A percentile compares a stretch with the other conserved stretches of the same genome.
These are phyloP conservation scores for Andrena praecox DNA, from an alignment of 2,888 invertebrate genomes.

Conservation along the genomic window DNA sequence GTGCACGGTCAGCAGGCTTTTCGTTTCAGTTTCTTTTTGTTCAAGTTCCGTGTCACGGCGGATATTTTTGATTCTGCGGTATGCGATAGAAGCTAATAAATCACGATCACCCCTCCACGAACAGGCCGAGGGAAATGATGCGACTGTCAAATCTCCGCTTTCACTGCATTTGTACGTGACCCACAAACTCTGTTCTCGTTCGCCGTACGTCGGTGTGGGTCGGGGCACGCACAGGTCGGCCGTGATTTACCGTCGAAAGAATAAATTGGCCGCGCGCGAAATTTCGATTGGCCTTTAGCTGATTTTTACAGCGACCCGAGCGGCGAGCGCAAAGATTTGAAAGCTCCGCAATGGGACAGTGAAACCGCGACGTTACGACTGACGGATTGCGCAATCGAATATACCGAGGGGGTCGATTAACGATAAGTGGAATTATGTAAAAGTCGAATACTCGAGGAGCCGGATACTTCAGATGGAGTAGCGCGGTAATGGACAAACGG, in stretches of 20 bases:
- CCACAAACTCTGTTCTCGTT: slow-evolving; percentile 58
- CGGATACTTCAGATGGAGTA: background rate
- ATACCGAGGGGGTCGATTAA: slow-evolving; percentile 17
- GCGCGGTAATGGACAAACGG: background rate
- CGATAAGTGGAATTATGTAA: slow-evolving; percentile 34
- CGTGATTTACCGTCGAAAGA: slow-evolving; percentile 46
- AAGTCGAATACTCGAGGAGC: slow-evolving; percentile 16
- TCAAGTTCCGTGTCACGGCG: background rate
- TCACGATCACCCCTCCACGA: slow-evolving; percentile 10
- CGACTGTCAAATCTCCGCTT: slow-evolving; percentile 69
- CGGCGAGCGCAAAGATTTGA: slow-evolving; percentile 16
- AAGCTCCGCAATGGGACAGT: background rate
- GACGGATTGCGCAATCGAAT: slow-evolving; percentile 32
- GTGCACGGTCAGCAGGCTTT: too few relatives aligned
- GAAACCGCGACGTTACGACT: background rate
- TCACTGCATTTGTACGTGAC: slow-evolving; percentile 66
- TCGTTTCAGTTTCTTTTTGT: background rate
- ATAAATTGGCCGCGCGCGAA: slow-evolving; percentile 41
- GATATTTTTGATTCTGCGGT: slow-evolving; percentile 15
- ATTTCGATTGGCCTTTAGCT: slow-evolving; percentile 44
- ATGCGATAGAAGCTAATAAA: slow-evolving; percentile 22
- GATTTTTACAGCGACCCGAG: slow-evolving; percentile 13
- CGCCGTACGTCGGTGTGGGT: slow-evolving; percentile 15
- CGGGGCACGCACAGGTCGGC: slow-evolving; percentile 36
- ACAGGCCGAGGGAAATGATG: slow-evolving; percentile 48